Base-by-base conservation (phyloP, 2,113 vertebrate species). In the Salvelinus sp. region DNA sequence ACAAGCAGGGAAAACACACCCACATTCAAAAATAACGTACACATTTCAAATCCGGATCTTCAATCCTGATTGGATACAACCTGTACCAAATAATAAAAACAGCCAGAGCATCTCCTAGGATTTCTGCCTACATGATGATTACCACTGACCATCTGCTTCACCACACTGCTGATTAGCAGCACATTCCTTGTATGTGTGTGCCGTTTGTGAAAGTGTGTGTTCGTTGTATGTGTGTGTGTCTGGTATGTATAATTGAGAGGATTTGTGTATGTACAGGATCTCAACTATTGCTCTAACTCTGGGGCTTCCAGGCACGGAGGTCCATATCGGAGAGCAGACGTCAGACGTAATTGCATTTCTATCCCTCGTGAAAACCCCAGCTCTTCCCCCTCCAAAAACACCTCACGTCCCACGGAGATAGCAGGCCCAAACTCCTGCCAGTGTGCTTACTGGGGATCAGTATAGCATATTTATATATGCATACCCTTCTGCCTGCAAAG, bases 271-370 rank as follows among this genome's bases (percentile, higher is more conserved):
- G 70, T 63, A 50, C 69, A 76, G 68, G 82, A 71, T 12, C 38
- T 82, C 75, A 85, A 82, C 79, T 87, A 66, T 28, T 23, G 72
- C 79, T 83, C 75, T 44, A 60, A 75, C 81, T 82, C 67, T 1
- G 69, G 77, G 60, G 70, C 87, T 88, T 83, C 72, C 68, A 87
- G 89, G 83, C 82, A 71, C 77, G 62, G 62, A 73, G 65, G 33
- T 76, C 78, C 18, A 22, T 80, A 76, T 85, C 79, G 81, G 66
- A 44, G 27, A 22, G 81, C 89, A 91, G 86, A 44, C 38, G 38
- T 44, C 38, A 44, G 9, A 88, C 88, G 93, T 92, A 95, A 94
- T 92, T 94, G 90, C 90, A 88, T 91, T 91, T 85, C 84, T 90
- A 85, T 91, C 84, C 90, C 85, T 88, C 50, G 5, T 83, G 87